Base-by-base conservation (phyloP, 1,140 invertebrate species). In the Drosophila persimilis region DNA sequence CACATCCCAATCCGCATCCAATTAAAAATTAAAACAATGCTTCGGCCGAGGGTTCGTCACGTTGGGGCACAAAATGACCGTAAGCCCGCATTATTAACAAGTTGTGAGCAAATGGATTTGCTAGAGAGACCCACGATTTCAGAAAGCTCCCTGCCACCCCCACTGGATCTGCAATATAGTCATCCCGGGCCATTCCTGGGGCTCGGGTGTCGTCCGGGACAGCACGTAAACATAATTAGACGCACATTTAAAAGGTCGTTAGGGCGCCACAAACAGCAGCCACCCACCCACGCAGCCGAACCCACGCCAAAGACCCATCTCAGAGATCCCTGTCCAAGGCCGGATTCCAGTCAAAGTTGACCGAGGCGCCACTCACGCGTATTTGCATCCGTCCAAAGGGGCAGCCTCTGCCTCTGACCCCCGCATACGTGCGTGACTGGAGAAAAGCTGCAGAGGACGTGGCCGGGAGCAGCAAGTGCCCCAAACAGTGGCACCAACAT, bases 191-290 rank as follows among this genome's bases (percentile, higher is more conserved):
- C 73, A 44, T 57, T 61, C 11, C 41, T 11, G 48, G 29, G 44
- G 31, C 52, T 70, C 31, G 46, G 57, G 70, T 73, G 74, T 74
- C 61, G 73, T 57, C 57, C 31, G 65, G 63, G 48, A 66, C 53
- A 67, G 66, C 80, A 84, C 80, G 80, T 84, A 84, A 86, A 84
- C 77, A 84, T 84, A 84, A 84, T 84, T 84, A 84, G 80, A 86
- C 73, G 77, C 76, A 86, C 81, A 86, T 84, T 84, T 86, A 84
- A 73, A 86, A 85, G 81, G 80, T 86, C 80, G 74, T 84, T 86
- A 80, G 85, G 31, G 73, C 62, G 77, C 67, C 66, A 31, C 77
- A 60, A 67, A 45, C 62, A 67, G 47, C 35, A 55, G 51, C 61
- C 43, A 61, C 59, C 63, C 52, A 17, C 24, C 4, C 45, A 11